Conservation (phyloP, 1,140 invertebrate genomes). For the Trachymyrmex septentrionalis region DNA sequence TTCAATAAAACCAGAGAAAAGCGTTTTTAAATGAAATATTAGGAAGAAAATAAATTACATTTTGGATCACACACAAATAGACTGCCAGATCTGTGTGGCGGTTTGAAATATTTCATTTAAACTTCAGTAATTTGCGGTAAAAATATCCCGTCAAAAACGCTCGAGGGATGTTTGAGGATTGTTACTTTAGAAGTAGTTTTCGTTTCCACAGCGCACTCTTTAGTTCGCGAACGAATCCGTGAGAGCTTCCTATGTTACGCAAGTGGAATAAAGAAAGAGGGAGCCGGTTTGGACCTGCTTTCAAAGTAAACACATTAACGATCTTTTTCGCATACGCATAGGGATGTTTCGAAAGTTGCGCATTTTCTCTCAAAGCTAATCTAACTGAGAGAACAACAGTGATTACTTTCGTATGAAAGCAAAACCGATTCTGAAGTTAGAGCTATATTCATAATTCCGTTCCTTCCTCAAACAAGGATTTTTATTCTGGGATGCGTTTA, state of each 20-base stretch:
- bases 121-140: not conserved
- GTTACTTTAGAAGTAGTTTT: constrained; percentile 44
- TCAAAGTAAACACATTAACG: constrained; percentile 66
- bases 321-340: constrained; percentile 32
- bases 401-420: constrained; percentile 24
- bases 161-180: constrained; percentile 17
- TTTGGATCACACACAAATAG: too few relatives aligned
- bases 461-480: not conserved
- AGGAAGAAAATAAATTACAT: too few relatives aligned
- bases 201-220: constrained; percentile 16
- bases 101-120: not conserved
- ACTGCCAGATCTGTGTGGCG: too few relatives aligned
- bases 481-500: not conserved
- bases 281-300: constrained; percentile 35
- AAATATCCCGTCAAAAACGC: constrained; percentile 22
- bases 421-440: not conserved
- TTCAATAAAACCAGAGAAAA: not conserved
- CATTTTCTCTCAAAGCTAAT: constrained; percentile 32
- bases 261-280: constrained; percentile 32
- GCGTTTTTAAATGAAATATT: too few relatives aligned
- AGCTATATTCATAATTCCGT: not conserved
- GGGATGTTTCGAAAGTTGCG: constrained; percentile 22
- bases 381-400: constrained; percentile 8
- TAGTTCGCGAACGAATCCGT: not conserved
- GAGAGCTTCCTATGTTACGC: constrained; percentile 21